Base-by-base conservation (phyloP, 2,888 invertebrate species). In the Agrotis ipsilon region DNA sequence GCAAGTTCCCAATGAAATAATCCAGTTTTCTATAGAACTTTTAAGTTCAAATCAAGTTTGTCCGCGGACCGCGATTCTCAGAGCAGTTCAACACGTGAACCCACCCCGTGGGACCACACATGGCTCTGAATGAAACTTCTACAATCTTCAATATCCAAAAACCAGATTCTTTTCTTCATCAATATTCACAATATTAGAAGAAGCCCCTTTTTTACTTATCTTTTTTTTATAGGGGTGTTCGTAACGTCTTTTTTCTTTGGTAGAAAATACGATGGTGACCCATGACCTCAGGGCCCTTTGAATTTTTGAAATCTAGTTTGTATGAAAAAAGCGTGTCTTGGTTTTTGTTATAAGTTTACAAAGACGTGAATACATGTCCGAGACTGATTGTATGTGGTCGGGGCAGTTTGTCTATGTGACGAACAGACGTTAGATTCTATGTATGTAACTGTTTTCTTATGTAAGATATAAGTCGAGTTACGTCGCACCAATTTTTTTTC, bases 141-240 rank as follows among this genome's bases (percentile, higher is more conserved):
- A 88, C 89, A 87, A 85, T 88, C 89, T 87, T 87, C 90, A 89
- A 92, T 92, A 93, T 89, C 90, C 72, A 92, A 93, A 96, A 96
- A 96, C 96, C 94, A 93, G 96, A 95, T 95, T 94, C 85, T 90
- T 92, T 96, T 95, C 95, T 95, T 94, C 95, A 96, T 96, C 96
- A 96, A 96, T 96, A 96, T 96, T 96, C 96, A 96, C 96, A 94
- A 96, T 96, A 96, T 95, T 92, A 92, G 91, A 90, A 88, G 94
- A 93, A 94, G 94, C 94, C 95, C 95, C 95, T 93, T 94, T 95
- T 95, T 95, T 93, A 88, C 86, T 83, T 83, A 86, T 82, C 87
- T 87, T 89, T 92, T 93, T 94, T 93, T 91, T 89, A 86, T 90
- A 86, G 89, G 88, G 90, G 89, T 91, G 90, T 90, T 69, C 85